Percentiles rank a stretch among this genome's conserved stretches.
These are phyloP conservation scores for Brachirus orientalis DNA, from an alignment of 2,113 vertebrate genomes.

Conservation along the genomic window DNA sequence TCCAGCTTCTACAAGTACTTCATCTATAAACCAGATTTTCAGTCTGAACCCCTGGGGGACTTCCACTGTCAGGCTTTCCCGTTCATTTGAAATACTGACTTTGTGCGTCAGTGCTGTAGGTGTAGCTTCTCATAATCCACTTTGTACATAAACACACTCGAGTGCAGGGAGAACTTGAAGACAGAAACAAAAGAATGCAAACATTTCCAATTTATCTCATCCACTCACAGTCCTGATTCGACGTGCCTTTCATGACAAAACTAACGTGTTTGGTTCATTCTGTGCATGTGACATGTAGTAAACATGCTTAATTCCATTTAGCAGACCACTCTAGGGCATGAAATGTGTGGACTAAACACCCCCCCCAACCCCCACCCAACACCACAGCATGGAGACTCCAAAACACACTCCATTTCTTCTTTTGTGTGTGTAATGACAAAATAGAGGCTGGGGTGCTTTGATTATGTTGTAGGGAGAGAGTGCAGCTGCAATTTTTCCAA, in stretches of 20 bases:
- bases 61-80: constrained; percentile 31
- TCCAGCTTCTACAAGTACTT: neutral
- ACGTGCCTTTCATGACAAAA: constrained; percentile 22
- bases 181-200: neutral
- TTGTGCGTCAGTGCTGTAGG: neutral
- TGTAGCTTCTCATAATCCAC: neutral
- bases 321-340: constrained; percentile 24
- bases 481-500: constrained; percentile 23
- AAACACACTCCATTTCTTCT: neutral
- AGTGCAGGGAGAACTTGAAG: neutral
- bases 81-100: neutral
- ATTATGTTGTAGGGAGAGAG: constrained; percentile 27
- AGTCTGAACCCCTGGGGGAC: constrained; percentile 17
- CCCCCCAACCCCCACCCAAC: too few species aligned
- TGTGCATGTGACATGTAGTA: constrained; percentile 8
- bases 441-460: constrained; percentile 32
- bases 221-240: neutral
- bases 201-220: neutral
- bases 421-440: constrained; percentile 27
- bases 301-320: constrained; percentile 42
- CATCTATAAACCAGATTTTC: constrained; percentile 11
- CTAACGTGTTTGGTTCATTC: constrained; percentile 23
- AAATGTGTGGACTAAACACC: neutral
- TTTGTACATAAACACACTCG: neutral
- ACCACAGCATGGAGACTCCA: neutral